Evolutionary conservation across 2,888 invertebrate genomes (phyloP).

Genomic region (Apamea sordens): DNA sequence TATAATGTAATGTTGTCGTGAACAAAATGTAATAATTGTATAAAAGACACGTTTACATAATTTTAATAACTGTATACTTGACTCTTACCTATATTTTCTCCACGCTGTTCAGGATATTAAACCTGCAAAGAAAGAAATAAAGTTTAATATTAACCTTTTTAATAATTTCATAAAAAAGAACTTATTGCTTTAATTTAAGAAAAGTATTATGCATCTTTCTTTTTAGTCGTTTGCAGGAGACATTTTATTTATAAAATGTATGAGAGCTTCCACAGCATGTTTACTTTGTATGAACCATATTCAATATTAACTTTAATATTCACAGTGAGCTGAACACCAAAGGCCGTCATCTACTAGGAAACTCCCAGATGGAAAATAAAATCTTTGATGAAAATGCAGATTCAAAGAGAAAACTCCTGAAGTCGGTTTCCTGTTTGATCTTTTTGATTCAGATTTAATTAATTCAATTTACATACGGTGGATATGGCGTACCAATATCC

Average conservation of each 20-base stretch:
- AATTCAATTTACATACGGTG: neutral
- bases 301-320: conserved; percentile 8
- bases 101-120: conserved; percentile 20
- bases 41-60: neutral
- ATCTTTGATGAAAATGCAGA: neutral
- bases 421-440: neutral
- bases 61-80: neutral
- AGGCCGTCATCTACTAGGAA: conserved; percentile 20
- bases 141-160: neutral
- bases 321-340: conserved; percentile 30
- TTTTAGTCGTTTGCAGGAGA: neutral
- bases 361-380: neutral
- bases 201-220: neutral
- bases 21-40: neutral
- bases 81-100: conserved; percentile 44
- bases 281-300: neutral
- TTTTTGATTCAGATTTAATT: neutral
- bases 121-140: conserved; percentile 57
- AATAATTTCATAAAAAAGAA: neutral
- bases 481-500: neutral
- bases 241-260: neutral
- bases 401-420: neutral
- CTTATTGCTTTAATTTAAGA: conserved; percentile 21
- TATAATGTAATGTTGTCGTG: neutral
- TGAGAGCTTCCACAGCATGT: neutral